Conservation (phyloP, 2,797 vertebrate genomes). For the Dromococcyx pavoninus region DNA sequence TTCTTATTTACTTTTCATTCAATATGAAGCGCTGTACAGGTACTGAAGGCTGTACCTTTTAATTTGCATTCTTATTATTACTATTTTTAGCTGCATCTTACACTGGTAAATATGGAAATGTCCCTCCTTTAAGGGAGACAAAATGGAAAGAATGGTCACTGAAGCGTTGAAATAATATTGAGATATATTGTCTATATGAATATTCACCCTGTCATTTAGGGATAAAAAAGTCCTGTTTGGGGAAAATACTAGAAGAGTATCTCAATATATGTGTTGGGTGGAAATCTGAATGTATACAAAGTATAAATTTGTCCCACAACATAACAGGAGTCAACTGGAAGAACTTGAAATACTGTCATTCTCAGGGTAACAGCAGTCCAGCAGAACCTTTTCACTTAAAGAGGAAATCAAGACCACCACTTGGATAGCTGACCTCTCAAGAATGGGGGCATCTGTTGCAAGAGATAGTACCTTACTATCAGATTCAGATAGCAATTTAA, state of each 20-base stretch:
- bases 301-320: background rate
- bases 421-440: background rate
- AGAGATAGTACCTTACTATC: background rate
- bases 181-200: background rate
- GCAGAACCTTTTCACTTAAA: background rate
- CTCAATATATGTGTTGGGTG: background rate
- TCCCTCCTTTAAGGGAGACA: background rate
- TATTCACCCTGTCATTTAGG: background rate
- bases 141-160: background rate
- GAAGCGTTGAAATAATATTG: background rate
- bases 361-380: background rate
- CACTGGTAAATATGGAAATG: background rate
- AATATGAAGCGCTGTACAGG: background rate
- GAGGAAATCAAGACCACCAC: background rate
- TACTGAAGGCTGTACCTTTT: background rate
- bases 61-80: background rate
- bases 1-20: conserved; percentile 9
- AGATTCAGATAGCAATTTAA: background rate
- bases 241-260: background rate
- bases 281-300: background rate
- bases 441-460: rapidly evolving
- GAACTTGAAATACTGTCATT: background rate
- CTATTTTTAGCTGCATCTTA: background rate
- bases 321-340: background rate
- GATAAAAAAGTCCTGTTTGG: background rate